Base-by-base conservation (phyloP, 2,797 vertebrate genomes). In the Intellagama lesueurii region DNA sequence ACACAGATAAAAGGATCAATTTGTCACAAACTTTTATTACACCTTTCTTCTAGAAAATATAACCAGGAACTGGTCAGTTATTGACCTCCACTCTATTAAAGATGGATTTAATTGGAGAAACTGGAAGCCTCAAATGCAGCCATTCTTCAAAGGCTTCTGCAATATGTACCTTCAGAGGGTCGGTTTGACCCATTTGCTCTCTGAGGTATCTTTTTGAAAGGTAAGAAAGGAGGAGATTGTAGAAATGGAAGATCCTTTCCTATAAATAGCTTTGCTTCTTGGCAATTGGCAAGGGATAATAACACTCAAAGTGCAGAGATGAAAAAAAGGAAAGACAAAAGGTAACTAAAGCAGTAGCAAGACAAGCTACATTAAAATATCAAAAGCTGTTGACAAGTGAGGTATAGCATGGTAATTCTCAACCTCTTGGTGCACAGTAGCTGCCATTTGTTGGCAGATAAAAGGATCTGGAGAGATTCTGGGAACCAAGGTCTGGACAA, bases 401-500 rank as follows among this genome's bases (percentile, higher is more conserved):
- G 91, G 86, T 95, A 82, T 84, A 91, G 81, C 87, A 92, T 89
- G 91, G 44, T 92, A 91, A 64, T 86, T 92, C 81, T 86, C 90
- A 92, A 87, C 77, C 84, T 92, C 94, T 92, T 94, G 87, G 95
- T 96, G 89, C 85, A 69, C 75, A 91, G 72, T 86, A 92, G 92
- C 95, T 93, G 92, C 93, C 2, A 16, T 83, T 92, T 40, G 84
- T 85, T 87, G 70, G 90, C 94, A 94, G 93, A 95, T 94, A 91
- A 96, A 96, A 96, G 88, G 72, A 87, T 70, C 92, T 91, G 89
- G 91, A n/a, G 68, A 24, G 91, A 86, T 76, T 22, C 80, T 92
- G 82, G 91, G 91, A 94, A 68, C 85, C 93, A 95, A 93, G 44
- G 0, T 60, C 91, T 92, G 24, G 66, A 56, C 91, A 56, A 56